Percentiles rank a stretch among this genome's conserved stretches.
phyloP scores from a whole-genome alignment of 2,888 invertebrate genomes.

The Brachypalpus laphriformis region DNA sequence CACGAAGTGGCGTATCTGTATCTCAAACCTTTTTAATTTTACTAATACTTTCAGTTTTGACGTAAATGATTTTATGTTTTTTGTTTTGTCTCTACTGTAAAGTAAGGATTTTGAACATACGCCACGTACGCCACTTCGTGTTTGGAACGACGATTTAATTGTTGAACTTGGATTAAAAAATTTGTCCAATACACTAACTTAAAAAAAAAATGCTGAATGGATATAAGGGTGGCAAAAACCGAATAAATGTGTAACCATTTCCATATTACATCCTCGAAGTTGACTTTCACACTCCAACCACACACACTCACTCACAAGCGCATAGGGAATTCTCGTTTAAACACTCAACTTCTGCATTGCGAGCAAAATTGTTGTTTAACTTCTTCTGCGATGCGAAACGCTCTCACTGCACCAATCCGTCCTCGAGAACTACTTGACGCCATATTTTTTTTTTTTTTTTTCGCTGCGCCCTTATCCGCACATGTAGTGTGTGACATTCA shows the following conservation, averaged over 20 bases:
- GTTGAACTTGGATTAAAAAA: too few species aligned
- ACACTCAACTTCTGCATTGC: slow-evolving; percentile 59
- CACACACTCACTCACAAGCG: neutral
- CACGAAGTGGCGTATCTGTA: too few species aligned
- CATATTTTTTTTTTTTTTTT: slow-evolving; percentile 43
- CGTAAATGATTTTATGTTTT: too few species aligned
- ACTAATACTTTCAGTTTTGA: too few species aligned
- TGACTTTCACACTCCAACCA: slow-evolving; percentile 35
- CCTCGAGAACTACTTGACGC: slow-evolving; percentile 63
- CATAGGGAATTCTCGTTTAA: slow-evolving; percentile 1
- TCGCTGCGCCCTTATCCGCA: slow-evolving; percentile 8
- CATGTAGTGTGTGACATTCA: slow-evolving; percentile 55
- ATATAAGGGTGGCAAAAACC: neutral
- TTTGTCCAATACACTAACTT: too few species aligned
- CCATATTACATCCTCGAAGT: slow-evolving; percentile 3
- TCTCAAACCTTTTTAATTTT: too few species aligned
- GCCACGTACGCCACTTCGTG: too few species aligned
- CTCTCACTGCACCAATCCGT: slow-evolving; percentile 33
- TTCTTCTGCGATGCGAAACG: slow-evolving; percentile 47
- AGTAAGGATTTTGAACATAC: too few species aligned
- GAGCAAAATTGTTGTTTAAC: slow-evolving; percentile 55
- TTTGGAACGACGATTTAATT: too few species aligned
- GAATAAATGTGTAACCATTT: neutral
- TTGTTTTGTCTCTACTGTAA: too few species aligned
- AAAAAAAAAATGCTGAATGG: too few species aligned